Base-by-base conservation (phyloP, 1,140 invertebrate genomes). In the Copidosoma floridanum region DNA sequence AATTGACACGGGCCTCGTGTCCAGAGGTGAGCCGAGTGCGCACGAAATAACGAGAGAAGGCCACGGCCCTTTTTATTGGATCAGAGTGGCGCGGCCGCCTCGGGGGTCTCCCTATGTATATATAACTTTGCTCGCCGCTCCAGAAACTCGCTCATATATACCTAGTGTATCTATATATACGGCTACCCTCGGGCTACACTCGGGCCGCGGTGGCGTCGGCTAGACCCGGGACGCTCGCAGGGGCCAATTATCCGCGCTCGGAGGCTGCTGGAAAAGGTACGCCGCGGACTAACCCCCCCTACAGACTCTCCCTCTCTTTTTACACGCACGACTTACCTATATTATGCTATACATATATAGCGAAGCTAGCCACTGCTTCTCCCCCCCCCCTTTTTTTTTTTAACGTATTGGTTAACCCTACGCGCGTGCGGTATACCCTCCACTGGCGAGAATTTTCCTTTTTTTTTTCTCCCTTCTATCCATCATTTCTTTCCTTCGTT, bases 91-190 rank as follows among this genome's bases (percentile, higher is more conserved):
- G 64, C 70, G 68, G 67, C 56, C 62, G 66, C 68, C 70, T 46
- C 50, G 44, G 69, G 68, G 47, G 68, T 29, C 24, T 16, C 27
- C 7, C 51, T 2, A 38, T 14, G 8, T 46, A 16, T 46, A 6
- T 46, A 16, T 23, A 16, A 21, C 43, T 46, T 20, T 46, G 16
- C 23, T 20, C 12, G 5, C 23, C 43, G 24, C 43, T 10, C 54
- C 64, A 68, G 68, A 72, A 72, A 57, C 66, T 65, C 63, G 63
- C 75, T 77, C 70, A 70, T 76, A 78, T 73, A 78, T 78, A 73
- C 73, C n/a, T n/a, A n/a, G n/a, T n/a, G n/a, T n/a, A n/a, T n/a
- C n/a, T n/a, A n/a, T n/a, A n/a, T n/a, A n/a, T n/a, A n/a, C n/a
- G n/a, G n/a, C n/a, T n/a, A n/a, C 74, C 74, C 74, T 71, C 70